A percentile compares a stretch with the other conserved stretches of the same genome.
Evolutionary conservation across 2,888 invertebrate genomes (phyloP).

Genomic region (Nesidiocoris tenuis): DNA sequence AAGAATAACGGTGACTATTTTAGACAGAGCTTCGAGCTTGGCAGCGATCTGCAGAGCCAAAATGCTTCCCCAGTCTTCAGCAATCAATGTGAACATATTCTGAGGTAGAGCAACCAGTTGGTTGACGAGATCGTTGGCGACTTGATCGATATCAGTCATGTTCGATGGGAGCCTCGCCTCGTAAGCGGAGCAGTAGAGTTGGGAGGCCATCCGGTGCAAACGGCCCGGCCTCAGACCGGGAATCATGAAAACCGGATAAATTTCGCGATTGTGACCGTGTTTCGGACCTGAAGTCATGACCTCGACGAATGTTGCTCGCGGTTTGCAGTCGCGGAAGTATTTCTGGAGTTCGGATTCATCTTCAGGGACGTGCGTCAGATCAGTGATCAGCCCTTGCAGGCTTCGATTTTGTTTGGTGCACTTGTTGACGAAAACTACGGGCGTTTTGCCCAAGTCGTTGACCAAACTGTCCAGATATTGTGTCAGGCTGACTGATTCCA

Average conservation of each 20-base stretch:
- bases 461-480: conserved; percentile 27
- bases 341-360: conserved; percentile 8
- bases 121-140: conserved; percentile 37
- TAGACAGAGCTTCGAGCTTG: conserved; percentile 48
- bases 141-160: conserved; percentile 26
- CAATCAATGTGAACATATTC: conserved; percentile 54
- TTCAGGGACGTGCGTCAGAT: conserved; percentile 15
- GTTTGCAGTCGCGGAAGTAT: neutral
- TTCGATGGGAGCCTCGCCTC: conserved; percentile 44
- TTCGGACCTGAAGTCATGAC: conserved; percentile 33
- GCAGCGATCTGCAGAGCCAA: conserved; percentile 59
- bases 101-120: conserved; percentile 22
- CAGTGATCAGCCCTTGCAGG: neutral
- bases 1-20: conserved; percentile 47
- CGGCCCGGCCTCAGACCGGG: conserved; percentile 44
- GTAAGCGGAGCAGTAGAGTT: conserved; percentile 45
- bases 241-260: conserved; percentile 46
- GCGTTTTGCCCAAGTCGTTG: neutral
- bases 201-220: conserved; percentile 37
- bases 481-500: conserved; percentile 3
- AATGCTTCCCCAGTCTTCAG: conserved; percentile 63
- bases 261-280: conserved; percentile 34
- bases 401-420: neutral
- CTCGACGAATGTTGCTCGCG: conserved; percentile 27
- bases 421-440: conserved; percentile 33